Evolutionary conservation across 2,888 invertebrate genomes (phyloP).

Genomic region (Callosobruchus maculatus): DNA sequence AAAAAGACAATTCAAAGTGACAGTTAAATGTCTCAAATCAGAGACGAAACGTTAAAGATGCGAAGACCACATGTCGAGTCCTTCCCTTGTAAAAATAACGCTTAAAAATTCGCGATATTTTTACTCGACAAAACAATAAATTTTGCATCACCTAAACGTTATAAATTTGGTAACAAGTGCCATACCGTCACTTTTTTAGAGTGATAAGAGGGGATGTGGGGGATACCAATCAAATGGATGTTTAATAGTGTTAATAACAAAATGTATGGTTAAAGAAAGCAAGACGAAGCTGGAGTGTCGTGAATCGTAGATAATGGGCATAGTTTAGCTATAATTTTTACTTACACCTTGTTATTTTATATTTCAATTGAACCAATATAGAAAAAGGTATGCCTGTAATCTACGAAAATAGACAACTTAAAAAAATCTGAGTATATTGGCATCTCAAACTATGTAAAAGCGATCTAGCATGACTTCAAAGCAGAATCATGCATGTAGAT

Average conservation of each 20-base stretch:
- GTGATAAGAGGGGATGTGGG: conserved; percentile 31
- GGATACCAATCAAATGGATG: conserved; percentile 40
- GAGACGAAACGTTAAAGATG: conserved; percentile 10
- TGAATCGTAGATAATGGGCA: background rate
- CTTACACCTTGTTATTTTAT: background rate
- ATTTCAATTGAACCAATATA: background rate
- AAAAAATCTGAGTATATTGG: conserved; percentile 18
- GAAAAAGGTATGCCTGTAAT: background rate
- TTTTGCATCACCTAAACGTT: conserved; percentile 22
- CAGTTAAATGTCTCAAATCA: background rate
- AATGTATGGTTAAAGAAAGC: conserved; percentile 43
- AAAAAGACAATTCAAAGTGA: background rate
- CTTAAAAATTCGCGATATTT: conserved; percentile 13
- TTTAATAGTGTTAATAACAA: conserved; percentile 45
- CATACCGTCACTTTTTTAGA: conserved; percentile 40
- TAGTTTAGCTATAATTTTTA: background rate
- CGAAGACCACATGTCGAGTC: conserved; percentile 21
- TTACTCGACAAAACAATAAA: conserved; percentile 18
- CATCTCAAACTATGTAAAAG: conserved; percentile 27
- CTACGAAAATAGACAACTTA: conserved; percentile 16
- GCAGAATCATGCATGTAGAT: conserved; percentile 41
- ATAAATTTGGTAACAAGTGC: conserved; percentile 45
- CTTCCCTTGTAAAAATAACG: conserved; percentile 21
- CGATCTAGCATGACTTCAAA: conserved; percentile 39
- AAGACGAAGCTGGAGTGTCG: conserved; percentile 39